phyloP scores from a whole-genome alignment of 2,888 invertebrate genomes.

The Apodemia hepburni region DNA sequence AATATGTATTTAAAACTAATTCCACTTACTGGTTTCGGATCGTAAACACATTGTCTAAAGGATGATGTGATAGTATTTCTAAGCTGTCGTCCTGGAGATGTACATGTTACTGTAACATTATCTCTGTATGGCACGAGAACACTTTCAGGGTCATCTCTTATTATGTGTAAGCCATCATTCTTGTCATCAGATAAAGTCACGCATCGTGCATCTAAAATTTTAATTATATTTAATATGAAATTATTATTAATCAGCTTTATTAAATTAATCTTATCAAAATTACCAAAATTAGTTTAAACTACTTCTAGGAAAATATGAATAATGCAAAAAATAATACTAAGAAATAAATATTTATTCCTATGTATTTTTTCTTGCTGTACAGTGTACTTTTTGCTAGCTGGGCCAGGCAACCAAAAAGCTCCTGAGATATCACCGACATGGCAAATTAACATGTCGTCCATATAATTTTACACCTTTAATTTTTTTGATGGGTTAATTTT shows the following conservation, averaged over 20 bases:
- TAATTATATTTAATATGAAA: neutral
- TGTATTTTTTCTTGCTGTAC: no score
- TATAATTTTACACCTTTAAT: no score
- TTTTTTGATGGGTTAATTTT: no score
- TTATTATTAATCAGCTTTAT: neutral
- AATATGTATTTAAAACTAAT: neutral
- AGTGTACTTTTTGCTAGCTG: no score
- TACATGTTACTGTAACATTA: constrained; percentile 93
- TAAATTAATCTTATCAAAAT: no score
- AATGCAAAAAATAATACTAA: neutral
- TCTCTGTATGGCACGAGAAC: constrained; percentile 93
- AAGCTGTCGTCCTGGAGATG: constrained; percentile 87
- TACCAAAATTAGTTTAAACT: no score
- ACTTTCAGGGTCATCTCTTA: constrained; percentile 89
- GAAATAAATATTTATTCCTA: no score
- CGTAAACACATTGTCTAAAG: constrained; percentile 97
- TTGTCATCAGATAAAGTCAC: constrained; percentile 94
- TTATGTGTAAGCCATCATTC: constrained; percentile 89
- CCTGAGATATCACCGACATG: no score
- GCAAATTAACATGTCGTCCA: no score
- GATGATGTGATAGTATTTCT: constrained; percentile 90
- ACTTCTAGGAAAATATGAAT: no score
- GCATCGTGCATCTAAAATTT: constrained; percentile 89
- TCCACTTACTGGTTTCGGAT: constrained; percentile 87
- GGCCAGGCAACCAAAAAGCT: no score